phyloP scores from a whole-genome alignment of 1,140 invertebrate genomes.

The Agrilus planipennis region DNA sequence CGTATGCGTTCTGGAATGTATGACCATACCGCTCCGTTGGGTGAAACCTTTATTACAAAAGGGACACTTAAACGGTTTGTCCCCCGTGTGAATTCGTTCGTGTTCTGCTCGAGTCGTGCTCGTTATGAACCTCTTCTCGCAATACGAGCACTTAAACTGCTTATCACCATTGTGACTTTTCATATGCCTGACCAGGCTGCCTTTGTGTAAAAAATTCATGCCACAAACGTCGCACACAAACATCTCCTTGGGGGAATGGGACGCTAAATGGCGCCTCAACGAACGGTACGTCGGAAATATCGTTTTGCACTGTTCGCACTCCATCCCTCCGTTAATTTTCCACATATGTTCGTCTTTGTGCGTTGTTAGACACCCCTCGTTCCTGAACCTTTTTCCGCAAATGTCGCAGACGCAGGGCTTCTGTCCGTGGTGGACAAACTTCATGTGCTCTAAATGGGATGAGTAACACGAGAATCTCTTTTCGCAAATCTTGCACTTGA shows the following conservation, averaged over 20 bases:
- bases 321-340: conserved; percentile 68
- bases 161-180: conserved; percentile 42
- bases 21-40: conserved; percentile 50
- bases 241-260: no score
- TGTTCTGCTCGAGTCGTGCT: conserved; percentile 5
- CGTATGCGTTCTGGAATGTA: conserved; percentile 36
- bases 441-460: conserved; percentile 40
- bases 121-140: conserved; percentile 36
- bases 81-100: conserved; percentile 12
- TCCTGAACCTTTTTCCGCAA: conserved; percentile 53
- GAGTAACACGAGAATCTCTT: not conserved
- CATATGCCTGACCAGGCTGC: conserved; percentile 35
- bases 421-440: conserved; percentile 60
- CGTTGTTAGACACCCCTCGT: conserved; percentile 41
- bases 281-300: conserved; percentile 24
- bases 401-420: conserved; percentile 59
- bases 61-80: conserved; percentile 27
- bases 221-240: conserved; percentile 32
- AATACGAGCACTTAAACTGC: conserved; percentile 41
- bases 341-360: conserved; percentile 64
- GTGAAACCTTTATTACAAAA: conserved; percentile 41
- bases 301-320: conserved; percentile 38
- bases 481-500: conserved; percentile 5
- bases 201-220: conserved; percentile 29
- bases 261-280: conserved; percentile 27